phyloP scores from a whole-genome alignment of 1,140 invertebrate genomes.

The Meloidogyne hapla region DNA sequence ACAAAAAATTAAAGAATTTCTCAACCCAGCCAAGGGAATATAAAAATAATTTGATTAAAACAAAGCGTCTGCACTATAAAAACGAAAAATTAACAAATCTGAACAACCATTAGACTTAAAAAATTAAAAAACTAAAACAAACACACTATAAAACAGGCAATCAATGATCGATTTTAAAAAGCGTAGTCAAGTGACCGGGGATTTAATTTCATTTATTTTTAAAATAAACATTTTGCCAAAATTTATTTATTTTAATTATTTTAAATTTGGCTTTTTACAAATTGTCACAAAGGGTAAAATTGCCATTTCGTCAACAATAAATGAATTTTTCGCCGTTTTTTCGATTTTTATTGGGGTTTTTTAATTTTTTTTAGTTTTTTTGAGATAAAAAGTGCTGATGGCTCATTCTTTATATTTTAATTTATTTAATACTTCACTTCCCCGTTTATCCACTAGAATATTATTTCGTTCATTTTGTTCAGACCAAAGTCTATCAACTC shows the following conservation, averaged over 20 bases:
- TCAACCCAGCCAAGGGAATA: neutral
- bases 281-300: neutral
- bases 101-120: no score
- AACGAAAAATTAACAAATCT: neutral
- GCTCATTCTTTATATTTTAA: neutral
- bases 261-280: no score
- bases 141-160: neutral
- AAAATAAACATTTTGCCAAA: neutral
- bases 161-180: constrained; percentile 4
- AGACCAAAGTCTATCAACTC: neutral
- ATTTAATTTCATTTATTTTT: neutral
- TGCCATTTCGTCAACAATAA: neutral
- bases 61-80: neutral
- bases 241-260: neutral
- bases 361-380: no score
- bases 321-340: neutral
- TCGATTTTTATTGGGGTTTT: no score
- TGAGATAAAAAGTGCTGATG: no score
- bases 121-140: neutral
- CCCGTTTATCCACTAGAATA: neutral
- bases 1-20: neutral
- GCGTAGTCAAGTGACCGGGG: neutral
- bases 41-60: neutral
- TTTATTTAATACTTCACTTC: neutral
- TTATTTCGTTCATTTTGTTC: neutral